Percentiles rank a stretch among this genome's conserved stretches.
Conservation (phyloP, 2,113 vertebrate genomes). For the Oxygymnocypris stewartii region DNA sequence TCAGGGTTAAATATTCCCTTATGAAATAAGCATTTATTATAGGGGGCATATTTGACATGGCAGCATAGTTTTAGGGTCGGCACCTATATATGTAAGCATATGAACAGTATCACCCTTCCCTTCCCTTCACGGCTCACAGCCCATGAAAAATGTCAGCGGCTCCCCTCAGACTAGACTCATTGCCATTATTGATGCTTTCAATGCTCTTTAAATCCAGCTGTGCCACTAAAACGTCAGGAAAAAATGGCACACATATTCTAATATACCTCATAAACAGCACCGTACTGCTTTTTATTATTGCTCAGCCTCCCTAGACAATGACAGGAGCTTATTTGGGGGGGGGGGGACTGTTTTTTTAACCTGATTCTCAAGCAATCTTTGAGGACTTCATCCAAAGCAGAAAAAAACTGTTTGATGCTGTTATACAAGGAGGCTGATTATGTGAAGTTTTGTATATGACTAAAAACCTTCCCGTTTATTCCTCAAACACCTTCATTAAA, state of each 20-base stretch:
- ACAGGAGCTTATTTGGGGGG: background rate
- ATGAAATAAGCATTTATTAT: conserved; percentile 41
- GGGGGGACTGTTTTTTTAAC: conserved; percentile 5
- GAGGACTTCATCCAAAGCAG: conserved; percentile 10
- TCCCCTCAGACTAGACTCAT: conserved; percentile 33
- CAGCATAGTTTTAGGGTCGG: background rate
- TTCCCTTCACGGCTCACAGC: background rate
- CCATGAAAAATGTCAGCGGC: conserved; percentile 39
- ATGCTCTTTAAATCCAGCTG: conserved; percentile 25
- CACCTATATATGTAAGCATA: background rate
- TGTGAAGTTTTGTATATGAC: conserved; percentile 46
- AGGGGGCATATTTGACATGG: background rate
- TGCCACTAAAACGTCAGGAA: background rate
- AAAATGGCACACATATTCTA: background rate
- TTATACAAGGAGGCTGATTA: conserved; percentile 37
- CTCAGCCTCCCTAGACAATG: background rate
- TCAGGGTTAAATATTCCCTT: conserved; percentile 51
- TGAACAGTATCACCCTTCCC: conserved; percentile 5
- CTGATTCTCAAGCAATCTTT: conserved; percentile 8
- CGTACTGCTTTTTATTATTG: background rate
- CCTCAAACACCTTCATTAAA: conserved; percentile 75
- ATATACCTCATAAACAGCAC: conserved; percentile 5
- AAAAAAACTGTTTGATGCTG: conserved; percentile 40
- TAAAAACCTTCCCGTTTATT: conserved; percentile 50
- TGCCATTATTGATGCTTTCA: conserved; percentile 25